Evolutionary conservation across 2,113 vertebrate species (phyloP).

Genomic region (Galemys pyrenaicus): DNA sequence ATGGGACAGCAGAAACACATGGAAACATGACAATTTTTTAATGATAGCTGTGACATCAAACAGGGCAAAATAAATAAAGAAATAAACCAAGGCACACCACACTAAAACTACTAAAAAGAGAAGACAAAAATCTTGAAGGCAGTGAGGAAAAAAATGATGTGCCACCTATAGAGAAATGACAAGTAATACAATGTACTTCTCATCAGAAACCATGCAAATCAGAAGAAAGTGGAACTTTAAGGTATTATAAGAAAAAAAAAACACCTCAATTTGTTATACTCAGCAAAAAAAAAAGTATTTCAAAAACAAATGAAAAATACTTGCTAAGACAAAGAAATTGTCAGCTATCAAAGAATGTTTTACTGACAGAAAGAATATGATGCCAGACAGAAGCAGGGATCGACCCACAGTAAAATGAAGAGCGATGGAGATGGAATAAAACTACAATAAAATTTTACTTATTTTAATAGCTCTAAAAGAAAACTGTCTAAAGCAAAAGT

Average conservation of each 20-base stretch:
- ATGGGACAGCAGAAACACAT: neutral
- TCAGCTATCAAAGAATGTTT: neutral
- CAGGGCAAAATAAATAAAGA: neutral
- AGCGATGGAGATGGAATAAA: neutral
- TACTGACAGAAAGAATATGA: constrained; percentile 8
- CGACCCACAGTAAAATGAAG: constrained; percentile 11
- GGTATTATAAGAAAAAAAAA: neutral
- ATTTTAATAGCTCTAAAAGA: constrained; percentile 10
- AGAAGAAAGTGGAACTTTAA: constrained; percentile 33
- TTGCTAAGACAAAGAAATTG: constrained; percentile 7
- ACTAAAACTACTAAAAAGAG: neutral
- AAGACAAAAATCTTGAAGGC: constrained; percentile 8
- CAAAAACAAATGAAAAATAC: neutral
- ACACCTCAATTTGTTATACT: neutral
- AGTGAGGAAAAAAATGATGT: neutral
- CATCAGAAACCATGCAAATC: neutral
- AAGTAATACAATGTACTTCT: neutral
- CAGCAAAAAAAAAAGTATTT: neutral
- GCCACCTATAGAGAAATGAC: neutral
- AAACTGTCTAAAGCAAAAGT: constrained; percentile 20
- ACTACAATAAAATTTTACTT: neutral
- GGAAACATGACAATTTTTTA: neutral
- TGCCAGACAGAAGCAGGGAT: neutral
- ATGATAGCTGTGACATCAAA: neutral
- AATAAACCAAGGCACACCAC: neutral